A percentile compares a stretch with the other conserved stretches of the same genome.
Conservation (phyloP, 2,797 vertebrate genomes). For the Smutsia temminckii region DNA sequence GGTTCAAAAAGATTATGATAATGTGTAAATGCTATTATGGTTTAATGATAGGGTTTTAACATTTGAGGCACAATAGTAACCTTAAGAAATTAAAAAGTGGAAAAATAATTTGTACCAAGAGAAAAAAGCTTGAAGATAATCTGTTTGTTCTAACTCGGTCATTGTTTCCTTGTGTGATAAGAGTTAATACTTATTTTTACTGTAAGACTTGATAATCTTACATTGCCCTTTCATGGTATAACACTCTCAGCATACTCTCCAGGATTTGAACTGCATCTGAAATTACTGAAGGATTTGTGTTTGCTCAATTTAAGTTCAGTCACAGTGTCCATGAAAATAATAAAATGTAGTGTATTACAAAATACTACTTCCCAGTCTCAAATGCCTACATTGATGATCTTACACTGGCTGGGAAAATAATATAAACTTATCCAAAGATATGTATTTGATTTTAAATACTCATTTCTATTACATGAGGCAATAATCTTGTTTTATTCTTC, state of each 20-base stretch:
- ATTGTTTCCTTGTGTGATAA: neutral
- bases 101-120: constrained; percentile 13
- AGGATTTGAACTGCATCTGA: neutral
- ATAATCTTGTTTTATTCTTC: constrained; percentile 16
- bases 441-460: constrained; percentile 18
- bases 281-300: neutral
- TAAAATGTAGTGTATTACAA: constrained; percentile 38
- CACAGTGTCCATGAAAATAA: neutral
- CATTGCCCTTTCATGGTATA: neutral
- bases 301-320: constrained; percentile 6
- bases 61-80: neutral
- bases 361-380: constrained; percentile 34
- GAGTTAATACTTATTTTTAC: neutral
- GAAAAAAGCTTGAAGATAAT: constrained; percentile 47
- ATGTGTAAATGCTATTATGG: neutral
- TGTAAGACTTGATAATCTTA: neutral
- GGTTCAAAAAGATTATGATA: neutral
- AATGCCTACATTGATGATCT: neutral
- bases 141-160: neutral
- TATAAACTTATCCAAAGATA: constrained; percentile 1
- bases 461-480: neutral
- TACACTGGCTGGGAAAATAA: neutral
- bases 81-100: neutral
- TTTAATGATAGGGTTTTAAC: constrained; percentile 10
- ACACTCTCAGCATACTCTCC: neutral